A percentile compares a stretch with the other conserved stretches of the same genome.
These are phyloP conservation scores for Rotaria magnacalcarata DNA, from an alignment of 2,888 invertebrate genomes.

Conservation along the genomic window DNA sequence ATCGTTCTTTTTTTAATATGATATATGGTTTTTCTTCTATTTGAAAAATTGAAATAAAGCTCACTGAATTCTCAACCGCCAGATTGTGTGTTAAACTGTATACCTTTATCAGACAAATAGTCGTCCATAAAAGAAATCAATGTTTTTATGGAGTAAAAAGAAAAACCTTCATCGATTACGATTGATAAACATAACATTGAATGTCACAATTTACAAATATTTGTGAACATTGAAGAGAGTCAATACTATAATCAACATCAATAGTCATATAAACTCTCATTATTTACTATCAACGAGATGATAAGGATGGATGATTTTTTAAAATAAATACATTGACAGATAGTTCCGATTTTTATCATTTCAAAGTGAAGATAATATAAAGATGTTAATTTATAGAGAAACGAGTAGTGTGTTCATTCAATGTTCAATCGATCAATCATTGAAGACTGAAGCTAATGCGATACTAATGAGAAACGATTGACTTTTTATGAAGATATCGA, in stretches of 20 bases:
- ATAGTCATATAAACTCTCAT: conserved; percentile 7
- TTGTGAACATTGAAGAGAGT: conserved; percentile 22
- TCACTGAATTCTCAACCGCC: too few relatives aligned
- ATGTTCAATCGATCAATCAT: not conserved
- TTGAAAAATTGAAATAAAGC: too few relatives aligned
- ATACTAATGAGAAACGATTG: not conserved
- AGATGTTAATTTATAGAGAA: not conserved
- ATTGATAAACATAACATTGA: not conserved
- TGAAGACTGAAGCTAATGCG: not conserved
- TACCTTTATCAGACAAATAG: not conserved
- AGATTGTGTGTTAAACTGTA: too few relatives aligned
- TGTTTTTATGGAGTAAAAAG: not conserved
- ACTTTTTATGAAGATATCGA: not conserved
- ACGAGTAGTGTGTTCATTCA: not conserved
- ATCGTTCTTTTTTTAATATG: not conserved
- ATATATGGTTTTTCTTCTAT: too few relatives aligned
- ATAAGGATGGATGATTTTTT: not conserved
- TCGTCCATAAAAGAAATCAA: not conserved
- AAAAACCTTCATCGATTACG: not conserved
- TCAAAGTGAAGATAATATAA: not conserved
- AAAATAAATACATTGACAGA: conserved; percentile 2
- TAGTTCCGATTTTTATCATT: not conserved
- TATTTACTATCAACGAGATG: not conserved
- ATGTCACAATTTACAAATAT: not conserved
- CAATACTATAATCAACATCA: not conserved